These are phyloP conservation scores for Odontomyia ornata DNA, from an alignment of 2,888 invertebrate genomes.

Conservation along the genomic window DNA sequence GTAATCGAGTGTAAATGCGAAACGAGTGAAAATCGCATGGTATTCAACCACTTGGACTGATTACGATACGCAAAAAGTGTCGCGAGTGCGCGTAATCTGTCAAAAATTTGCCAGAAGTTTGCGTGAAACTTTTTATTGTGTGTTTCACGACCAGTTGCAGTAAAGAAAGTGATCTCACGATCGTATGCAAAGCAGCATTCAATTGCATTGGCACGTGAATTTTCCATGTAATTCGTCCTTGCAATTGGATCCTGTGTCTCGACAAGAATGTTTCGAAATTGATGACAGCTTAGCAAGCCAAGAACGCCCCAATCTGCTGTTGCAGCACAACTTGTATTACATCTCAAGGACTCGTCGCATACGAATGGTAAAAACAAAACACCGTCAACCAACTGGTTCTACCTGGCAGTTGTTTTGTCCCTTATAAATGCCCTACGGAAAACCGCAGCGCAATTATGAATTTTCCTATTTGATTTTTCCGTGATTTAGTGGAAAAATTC, in stretches of 20 bases:
- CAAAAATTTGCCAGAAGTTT: constrained; percentile 41
- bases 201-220: constrained; percentile 26
- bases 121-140: constrained; percentile 29
- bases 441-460: background rate
- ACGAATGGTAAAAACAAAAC: constrained; percentile 36
- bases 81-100: constrained; percentile 48
- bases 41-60: background rate
- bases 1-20: background rate
- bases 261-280: constrained; percentile 6
- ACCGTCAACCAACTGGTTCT: background rate
- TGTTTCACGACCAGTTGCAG: constrained; percentile 43
- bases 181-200: constrained; percentile 29
- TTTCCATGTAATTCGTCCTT: constrained; percentile 7
- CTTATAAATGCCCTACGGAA: background rate
- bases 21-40: background rate
- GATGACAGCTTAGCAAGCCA: constrained; percentile 45
- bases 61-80: constrained; percentile 35
- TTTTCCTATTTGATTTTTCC: background rate
- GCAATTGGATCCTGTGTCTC: background rate
- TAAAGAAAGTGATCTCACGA: constrained; percentile 45
- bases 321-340: constrained; percentile 12
- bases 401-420: background rate
- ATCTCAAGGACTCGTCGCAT: constrained; percentile 26
- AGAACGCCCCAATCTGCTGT: constrained; percentile 41
- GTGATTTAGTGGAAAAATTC: background rate